Evolutionary conservation across 2,888 invertebrate species (phyloP), one percentile per base, ranked within the genome.

Genomic region (Ischnus inquisitorius): DNA sequence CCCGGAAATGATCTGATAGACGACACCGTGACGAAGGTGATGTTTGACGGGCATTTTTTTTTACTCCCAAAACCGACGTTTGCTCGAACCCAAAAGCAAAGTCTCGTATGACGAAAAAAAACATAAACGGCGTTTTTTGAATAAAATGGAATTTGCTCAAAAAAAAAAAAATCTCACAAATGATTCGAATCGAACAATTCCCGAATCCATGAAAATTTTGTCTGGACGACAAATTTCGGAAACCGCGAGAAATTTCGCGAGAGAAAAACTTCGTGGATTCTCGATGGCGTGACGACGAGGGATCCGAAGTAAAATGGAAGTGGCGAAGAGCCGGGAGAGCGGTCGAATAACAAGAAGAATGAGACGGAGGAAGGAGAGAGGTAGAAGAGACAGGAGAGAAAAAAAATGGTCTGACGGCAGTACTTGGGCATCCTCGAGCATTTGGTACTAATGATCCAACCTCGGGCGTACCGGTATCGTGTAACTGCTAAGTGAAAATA

Each of bases 401-500:
- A 67, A 80, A 86, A 80, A 88, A 82, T 25, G 68, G 19, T 71
- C 19, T 46, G 57, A 46, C 68, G 48, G 51, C 46, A 83, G 88
- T 86, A 90, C 87, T 90, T 83, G 89, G 85, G 82, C 86, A 85
- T 87, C 89, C 87, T 87, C 85, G 75, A 88, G 88, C 86, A 87
- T 87, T 90, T 86, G 88, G 90, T 92, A 92, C 91, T 92, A 92
- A 92, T 90, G 92, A 92, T 91, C 89, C 88, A 88, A 79, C 88
- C 88, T 88, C 89, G 76, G 85, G 86, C 87, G 89, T 88, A 88
- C 89, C 88, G 87, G 90, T 90, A 90, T 92, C 92, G 91, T 92
- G 92, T 92, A 92, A 92, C 90, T 89, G 91, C 91, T 92, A 92
- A 92, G 92, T 92, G 92, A 92, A 92, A 92, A 92, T 92, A 88